phyloP scores from a whole-genome alignment of 1,140 invertebrate species.

The Aporrectodea caliginosa region DNA sequence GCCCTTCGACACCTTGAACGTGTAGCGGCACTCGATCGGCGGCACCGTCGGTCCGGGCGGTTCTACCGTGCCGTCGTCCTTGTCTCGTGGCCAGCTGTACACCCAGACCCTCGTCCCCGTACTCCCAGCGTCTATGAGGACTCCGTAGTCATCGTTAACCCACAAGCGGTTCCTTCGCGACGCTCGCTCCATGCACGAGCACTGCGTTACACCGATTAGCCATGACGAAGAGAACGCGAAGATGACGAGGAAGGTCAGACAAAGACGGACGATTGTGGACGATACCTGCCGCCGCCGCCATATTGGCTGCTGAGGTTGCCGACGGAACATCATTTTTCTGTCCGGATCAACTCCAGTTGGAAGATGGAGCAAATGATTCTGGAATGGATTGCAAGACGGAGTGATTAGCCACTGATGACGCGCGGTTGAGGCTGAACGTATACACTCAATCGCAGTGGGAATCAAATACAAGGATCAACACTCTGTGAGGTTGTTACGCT shows the following conservation, averaged over 20 bases:
- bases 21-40: background rate
- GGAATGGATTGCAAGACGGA: too few species aligned
- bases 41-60: background rate
- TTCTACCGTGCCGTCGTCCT: too few species aligned
- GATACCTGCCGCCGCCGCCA: too few species aligned
- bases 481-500: too few species aligned
- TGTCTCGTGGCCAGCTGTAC: constrained; percentile 10
- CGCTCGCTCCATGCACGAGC: background rate
- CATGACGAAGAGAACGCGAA: background rate
- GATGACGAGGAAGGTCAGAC: background rate
- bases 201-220: background rate
- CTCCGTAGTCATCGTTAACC: constrained; percentile 7
- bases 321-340: too few species aligned
- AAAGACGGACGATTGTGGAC: background rate
- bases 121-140: constrained; percentile 31
- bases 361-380: too few species aligned
- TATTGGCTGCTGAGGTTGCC: too few species aligned
- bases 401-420: too few species aligned
- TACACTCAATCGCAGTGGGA: too few species aligned
- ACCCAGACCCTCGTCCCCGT: constrained; percentile 23
- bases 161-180: background rate
- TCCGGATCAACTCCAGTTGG: too few species aligned
- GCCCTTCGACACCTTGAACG: background rate
- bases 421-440: too few species aligned
- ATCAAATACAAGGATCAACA: too few species aligned